phyloP scores from a whole-genome alignment of 2,797 vertebrate genomes.

The Lepus townsendii region DNA sequence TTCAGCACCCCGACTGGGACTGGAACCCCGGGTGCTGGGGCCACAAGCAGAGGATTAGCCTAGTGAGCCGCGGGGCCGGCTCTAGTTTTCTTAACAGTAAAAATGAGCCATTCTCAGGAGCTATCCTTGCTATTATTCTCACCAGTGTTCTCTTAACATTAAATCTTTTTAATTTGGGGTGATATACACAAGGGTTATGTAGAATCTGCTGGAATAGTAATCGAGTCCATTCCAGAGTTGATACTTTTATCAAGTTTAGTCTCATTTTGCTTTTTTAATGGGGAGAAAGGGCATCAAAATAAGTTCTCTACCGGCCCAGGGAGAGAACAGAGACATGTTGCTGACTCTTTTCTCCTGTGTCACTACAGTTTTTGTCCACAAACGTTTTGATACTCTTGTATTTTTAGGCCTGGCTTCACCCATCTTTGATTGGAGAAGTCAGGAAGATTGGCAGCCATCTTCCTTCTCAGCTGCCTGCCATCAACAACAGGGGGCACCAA shows the following conservation, averaged over 20 bases:
- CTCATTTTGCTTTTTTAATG: slow-evolving; percentile 20
- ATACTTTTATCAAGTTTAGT: neutral
- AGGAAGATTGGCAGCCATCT: slow-evolving; percentile 9
- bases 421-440: slow-evolving; percentile 21
- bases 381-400: neutral
- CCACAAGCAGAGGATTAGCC: no score
- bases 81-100: slow-evolving; percentile 26
- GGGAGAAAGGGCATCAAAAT: neutral
- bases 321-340: neutral
- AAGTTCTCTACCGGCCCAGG: neutral
- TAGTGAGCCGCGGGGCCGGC: no score
- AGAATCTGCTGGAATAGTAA: neutral
- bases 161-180: neutral
- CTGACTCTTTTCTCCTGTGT: neutral
- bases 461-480: neutral
- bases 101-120: neutral
- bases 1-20: no score
- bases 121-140: neutral
- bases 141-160: neutral
- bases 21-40: no score
- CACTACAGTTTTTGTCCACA: neutral
- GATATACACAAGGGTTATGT: neutral
- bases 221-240: neutral
- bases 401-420: neutral
- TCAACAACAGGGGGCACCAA: neutral